phyloP scores from a whole-genome alignment of 2,113 vertebrate genomes.

The Ardeotis arabs region DNA sequence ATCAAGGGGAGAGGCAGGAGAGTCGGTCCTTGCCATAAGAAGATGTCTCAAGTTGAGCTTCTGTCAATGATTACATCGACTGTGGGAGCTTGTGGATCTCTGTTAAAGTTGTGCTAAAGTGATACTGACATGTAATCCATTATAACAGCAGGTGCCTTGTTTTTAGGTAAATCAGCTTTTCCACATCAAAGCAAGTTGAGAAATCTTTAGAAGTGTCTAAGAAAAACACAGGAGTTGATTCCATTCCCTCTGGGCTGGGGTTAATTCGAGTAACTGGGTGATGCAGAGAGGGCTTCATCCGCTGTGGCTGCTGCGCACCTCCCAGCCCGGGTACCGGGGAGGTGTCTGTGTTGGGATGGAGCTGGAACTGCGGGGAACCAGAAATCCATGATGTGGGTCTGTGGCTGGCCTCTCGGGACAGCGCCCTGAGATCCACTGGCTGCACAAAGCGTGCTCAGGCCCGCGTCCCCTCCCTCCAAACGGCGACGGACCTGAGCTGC shows the following conservation, averaged over 20 bases:
- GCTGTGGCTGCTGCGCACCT: rapidly evolving
- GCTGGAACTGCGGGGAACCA: no score
- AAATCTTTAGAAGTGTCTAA: not conserved
- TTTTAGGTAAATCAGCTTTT: not conserved
- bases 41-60: not conserved
- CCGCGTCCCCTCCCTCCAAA: no score
- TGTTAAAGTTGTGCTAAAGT: not conserved
- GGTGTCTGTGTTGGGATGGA: not conserved
- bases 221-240: not conserved
- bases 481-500: not conserved
- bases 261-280: no score
- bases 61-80: not conserved
- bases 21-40: not conserved
- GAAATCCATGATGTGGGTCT: not conserved
- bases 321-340: not conserved
- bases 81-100: not conserved
- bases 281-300: not conserved
- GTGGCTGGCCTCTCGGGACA: rapidly evolving
- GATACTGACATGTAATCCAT: not conserved
- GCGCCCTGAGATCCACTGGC: not conserved
- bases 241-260: not conserved
- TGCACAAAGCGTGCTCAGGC: not conserved
- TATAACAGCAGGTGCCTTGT: not conserved
- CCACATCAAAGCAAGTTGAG: not conserved
- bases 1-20: not conserved